Evolutionary conservation across 2,113 vertebrate genomes (phyloP), one percentile per base, ranked within the genome.

Genomic region (Poicephalus meyeri): DNA sequence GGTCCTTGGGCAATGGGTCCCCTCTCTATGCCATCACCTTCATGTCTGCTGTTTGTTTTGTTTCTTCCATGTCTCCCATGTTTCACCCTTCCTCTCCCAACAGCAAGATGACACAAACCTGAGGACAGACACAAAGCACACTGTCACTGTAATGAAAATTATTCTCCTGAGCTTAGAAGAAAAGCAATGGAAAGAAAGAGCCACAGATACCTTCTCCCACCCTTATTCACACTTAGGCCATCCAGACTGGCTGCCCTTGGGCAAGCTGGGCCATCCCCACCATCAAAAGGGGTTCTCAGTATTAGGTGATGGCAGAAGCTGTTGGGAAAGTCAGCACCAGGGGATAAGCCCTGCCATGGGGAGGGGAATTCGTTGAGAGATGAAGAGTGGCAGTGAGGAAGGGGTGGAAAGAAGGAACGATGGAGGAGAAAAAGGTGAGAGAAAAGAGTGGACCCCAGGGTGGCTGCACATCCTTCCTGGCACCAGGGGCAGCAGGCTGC

Each of bases 1-100:
- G 47, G 26, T 50, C 61, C 55, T 39, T 16, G 11, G 58, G 63
- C 0, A 0, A n/a, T 28, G 41, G 12, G 33, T 80, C 39, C 33
- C 12, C 25, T 88, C 26, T 44, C 24, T 55, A 11, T 55, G 26
- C 56, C 46, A 69, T 77, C 49, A 58, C 44, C 17, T 53, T 63
- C 42, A 29, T 9, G 44, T 50, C 50, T 84, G 46, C 46, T 52
- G 5, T 74, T 91, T 8, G 1, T 29, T 55, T 46, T 65, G 60
- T 49, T 71, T 85, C 65, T 79, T 86, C 47, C 20, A 44, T 3
- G 3, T 79, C 15, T 80, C 42, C 31, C 50, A 77, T 3, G 6
- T 37, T 68, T 81, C 65, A 80, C 28, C 31, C 25, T 66, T 80
- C 18, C 25, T 70, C 47, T 77, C 35, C 44, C 60, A 73, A 72